Base-by-base conservation (phyloP, 2,797 vertebrate species). In the Bucorvus abyssinicus region DNA sequence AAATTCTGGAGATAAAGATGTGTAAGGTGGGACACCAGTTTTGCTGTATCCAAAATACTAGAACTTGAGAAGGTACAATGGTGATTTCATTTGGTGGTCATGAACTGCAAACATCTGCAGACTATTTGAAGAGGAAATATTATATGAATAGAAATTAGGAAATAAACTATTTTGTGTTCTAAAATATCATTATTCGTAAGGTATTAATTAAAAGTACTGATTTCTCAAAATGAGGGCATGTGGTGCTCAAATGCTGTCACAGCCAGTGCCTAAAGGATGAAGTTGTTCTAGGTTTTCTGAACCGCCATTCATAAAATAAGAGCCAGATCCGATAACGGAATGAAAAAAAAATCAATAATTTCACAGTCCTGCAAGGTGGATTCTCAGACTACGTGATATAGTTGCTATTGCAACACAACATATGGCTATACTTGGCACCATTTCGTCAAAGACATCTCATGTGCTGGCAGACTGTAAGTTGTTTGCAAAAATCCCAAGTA, bases 401-500 rank as follows among this genome's bases (percentile, higher is more conserved):
- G 94, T 90, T 71, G 73, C 73, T 84, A 13, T 36, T 91, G 79
- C 69, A 81, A 9, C 59, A 38, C 76, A 81, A 12, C 92, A 93
- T 84, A 90, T 79, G 92, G 68, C 52, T 73, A 52, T 80, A 87
- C 61, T 55, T 95, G 87, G 94, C 94, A 94, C 73, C 53, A 14
- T 60, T 87, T 95, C 65, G 67, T 92, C 84, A 68, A 87, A 94
- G 89, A 69, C 73, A 36, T 50, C 73, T 87, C 89, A 83, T 91
- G 84, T 94, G 78, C 50, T 89, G 87, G 38, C 65, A 86, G 59
- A 93, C 78, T 93, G 82, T 22, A 77, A 89, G 44, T 61, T 93
- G 88, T 85, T 96, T 89, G 70, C 59, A 50, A 23, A 94, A 86
- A 73, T 89, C 79, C 47, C 63, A 88, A 93, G 73, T 84, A 87